These are phyloP conservation scores for Hemicordylus capensis DNA, from an alignment of 2,113 vertebrate species.

Conservation along the genomic window DNA sequence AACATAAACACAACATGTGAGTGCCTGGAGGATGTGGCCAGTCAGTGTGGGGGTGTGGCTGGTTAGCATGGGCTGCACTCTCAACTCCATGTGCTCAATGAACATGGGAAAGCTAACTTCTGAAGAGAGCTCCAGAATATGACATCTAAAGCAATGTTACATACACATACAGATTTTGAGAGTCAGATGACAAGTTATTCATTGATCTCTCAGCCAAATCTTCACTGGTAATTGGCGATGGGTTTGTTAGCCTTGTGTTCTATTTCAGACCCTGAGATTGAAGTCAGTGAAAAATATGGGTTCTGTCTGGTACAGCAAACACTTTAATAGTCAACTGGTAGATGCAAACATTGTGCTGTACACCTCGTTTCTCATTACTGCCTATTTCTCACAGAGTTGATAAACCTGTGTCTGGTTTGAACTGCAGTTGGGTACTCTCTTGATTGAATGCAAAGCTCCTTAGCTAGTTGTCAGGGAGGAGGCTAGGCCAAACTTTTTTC, in stretches of 20 bases:
- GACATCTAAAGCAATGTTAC: slow-evolving; percentile 33
- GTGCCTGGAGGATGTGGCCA: too few species aligned
- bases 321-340: slow-evolving; percentile 16
- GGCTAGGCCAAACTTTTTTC: not conserved
- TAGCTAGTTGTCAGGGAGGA: not conserved
- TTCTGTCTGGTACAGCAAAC: slow-evolving; percentile 55
- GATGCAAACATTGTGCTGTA: slow-evolving; percentile 23
- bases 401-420: not conserved
- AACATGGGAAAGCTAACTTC: too few species aligned
- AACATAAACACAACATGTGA: too few species aligned
- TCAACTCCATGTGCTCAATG: too few species aligned
- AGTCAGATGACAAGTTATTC: slow-evolving; percentile 58
- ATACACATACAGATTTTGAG: slow-evolving; percentile 40
- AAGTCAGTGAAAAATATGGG: slow-evolving; percentile 61
- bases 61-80: too few species aligned
- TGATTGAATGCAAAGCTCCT: not conserved
- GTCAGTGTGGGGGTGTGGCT: too few species aligned
- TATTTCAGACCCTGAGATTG: slow-evolving; percentile 55
- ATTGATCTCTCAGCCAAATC: slow-evolving; percentile 56
- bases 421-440: too few species aligned
- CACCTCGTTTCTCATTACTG: not conserved
- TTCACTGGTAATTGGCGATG: slow-evolving; percentile 54
- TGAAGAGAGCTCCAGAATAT: slow-evolving; percentile 42
- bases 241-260: slow-evolving; percentile 39
- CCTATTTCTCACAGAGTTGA: not conserved